Base-by-base conservation (phyloP, 1,140 invertebrate species). In the Nylanderia fulva region DNA sequence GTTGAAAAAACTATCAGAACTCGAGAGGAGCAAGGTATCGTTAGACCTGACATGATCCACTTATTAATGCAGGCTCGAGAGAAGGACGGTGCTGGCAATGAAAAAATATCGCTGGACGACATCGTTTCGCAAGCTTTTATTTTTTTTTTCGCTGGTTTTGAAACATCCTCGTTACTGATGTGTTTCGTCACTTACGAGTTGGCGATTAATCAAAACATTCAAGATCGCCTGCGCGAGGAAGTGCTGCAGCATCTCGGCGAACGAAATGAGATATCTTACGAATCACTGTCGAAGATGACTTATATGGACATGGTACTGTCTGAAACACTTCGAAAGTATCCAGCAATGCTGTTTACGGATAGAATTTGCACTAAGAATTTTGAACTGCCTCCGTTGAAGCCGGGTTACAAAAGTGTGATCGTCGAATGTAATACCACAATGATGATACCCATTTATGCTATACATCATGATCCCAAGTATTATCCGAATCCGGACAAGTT, bases 101-200 rank as follows among this genome's bases (percentile, higher is more conserved):
- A 82, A 91, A 93, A 93, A 0, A 95, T 96, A 94, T 92, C 93
- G 0, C 95, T 96, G 33, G 91, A 93, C 2, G 96, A 96, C 77
- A 91, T 96, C 0, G 92, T 95, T 0, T 95, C 96, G 0, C 92
- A 94, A 66, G 84, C 91, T 3, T 90, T 96, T 0, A 77, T 96
- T 0, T 96, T 96, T 85, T 95, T 96, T 79, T 86, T 96, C 6
- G 96, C 95, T 82, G 97, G 97, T 9, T 97, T 96, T 68, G 96
- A 97, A 1, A 96, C 96, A 0, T 94, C 96, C 0, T 95, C 96
- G 0, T 95, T 94, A 1, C 87, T 95, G 0, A 94, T 97, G 87
- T 92, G 94, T 0, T 96, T 95, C 71, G 85, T 94, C 0, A 84
- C 93, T 1, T 92, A 95, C 45, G 95, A 96, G 76, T 88, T 97